These are phyloP conservation scores for Dyspetes luteomarginatus DNA, from an alignment of 2,888 invertebrate species.

Conservation along the genomic window DNA sequence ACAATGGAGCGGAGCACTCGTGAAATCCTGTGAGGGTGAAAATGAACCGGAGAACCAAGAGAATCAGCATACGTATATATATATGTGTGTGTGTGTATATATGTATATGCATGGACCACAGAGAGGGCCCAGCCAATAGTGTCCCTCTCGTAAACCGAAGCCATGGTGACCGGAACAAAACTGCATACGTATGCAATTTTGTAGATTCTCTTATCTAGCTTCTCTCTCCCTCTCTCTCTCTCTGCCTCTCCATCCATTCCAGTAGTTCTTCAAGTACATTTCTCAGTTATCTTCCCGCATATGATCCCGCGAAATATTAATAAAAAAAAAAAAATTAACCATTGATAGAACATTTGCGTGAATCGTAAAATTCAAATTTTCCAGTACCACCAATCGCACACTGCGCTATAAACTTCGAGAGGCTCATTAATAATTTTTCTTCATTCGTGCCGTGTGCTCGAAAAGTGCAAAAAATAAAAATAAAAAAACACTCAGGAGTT, in stretches of 20 bases:
- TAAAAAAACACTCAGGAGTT: constrained; percentile 10
- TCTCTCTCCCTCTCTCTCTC: not conserved
- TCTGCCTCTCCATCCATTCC: not conserved
- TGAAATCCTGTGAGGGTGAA: constrained; percentile 65
- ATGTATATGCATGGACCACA: too few relatives aligned
- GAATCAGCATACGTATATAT: constrained; percentile 40
- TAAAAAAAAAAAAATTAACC: too few relatives aligned
- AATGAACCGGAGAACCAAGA: constrained; percentile 48
- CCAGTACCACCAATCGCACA: too few relatives aligned
- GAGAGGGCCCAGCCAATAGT: too few relatives aligned
- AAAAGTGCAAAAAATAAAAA: constrained; percentile 19
- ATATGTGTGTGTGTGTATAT: too few relatives aligned
- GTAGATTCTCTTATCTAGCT: not conserved
- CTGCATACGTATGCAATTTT: constrained; percentile 54
- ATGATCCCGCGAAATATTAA: not conserved
- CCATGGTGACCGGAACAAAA: constrained; percentile 29
- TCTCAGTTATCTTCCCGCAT: not conserved
- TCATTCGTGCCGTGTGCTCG: not conserved
- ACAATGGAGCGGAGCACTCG: constrained; percentile 64
- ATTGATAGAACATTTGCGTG: too few relatives aligned
- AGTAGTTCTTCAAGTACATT: not conserved
- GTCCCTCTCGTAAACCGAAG: too few relatives aligned
- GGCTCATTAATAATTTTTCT: too few relatives aligned
- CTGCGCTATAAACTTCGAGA: too few relatives aligned
- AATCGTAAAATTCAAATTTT: too few relatives aligned